Evolutionary conservation across 2,888 invertebrate genomes (phyloP), one percentile per base, ranked within the genome.

Genomic region (Xanthia icteritia): DNA sequence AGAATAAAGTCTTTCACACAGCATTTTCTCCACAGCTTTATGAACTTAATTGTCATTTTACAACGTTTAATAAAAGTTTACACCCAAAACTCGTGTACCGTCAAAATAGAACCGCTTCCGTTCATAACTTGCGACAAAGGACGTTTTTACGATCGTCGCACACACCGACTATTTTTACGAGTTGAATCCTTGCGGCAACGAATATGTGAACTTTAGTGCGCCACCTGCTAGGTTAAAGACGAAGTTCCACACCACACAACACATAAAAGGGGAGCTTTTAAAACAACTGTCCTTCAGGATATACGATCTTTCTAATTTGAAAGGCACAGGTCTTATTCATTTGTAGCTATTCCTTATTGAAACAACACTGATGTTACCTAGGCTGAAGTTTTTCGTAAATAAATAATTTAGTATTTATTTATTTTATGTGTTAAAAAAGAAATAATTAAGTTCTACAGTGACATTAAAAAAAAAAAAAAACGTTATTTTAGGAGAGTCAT

Each of bases 121-220:
- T 36, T 2, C 48, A 48, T 70, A 77, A 75, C 66, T 77, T 84
- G 63, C 39, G n/a, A 72, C 63, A 69, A 39, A 58, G 51, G 65
- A 72, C 39, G 45, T 48, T 78, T 87, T 86, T 86, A 88, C 77
- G 84, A 86, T 69, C 45, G 60, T 63, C 76, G 54, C 84, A 82
- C 85, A 89, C 84, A 87, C 72, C 82, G 86, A 88, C 86, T 84
- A 87, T 82, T 89, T 89, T 90, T 89, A 90, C 84, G 88, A 87
- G 75, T 76, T 79, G 72, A 85, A 86, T 87, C 85, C 82, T 87
- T 73, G 80, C 56, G 72, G 76, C 51, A 60, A 69, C 58, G 70
- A 85, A 85, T 72, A 81, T 66, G 72, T 66, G 58, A 80, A 73
- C 65, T 86, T 76, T 70, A 77, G 31, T 67, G 5, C 13, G 23